phyloP scores from a whole-genome alignment of 2,888 invertebrate genomes.

The Tortrix viridana region DNA sequence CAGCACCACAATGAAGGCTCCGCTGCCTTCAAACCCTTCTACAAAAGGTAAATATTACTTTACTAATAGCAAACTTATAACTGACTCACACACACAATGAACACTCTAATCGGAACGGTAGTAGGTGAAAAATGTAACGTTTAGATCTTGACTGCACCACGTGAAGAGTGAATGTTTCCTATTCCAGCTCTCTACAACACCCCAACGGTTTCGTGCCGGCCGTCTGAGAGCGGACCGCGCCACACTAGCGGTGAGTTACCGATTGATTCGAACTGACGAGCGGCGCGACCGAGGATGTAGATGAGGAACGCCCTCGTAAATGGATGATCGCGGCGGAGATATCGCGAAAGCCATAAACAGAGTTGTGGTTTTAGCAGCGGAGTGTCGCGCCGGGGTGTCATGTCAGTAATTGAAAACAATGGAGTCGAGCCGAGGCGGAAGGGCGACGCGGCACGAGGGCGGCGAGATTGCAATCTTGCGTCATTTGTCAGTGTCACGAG shows the following conservation, averaged over 20 bases:
- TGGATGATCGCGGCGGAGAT: slow-evolving; percentile 74
- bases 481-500: slow-evolving; percentile 91
- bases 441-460: slow-evolving; percentile 74
- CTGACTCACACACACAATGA: slow-evolving; percentile 26
- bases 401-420: slow-evolving; percentile 84
- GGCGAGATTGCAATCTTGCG: slow-evolving; percentile 89
- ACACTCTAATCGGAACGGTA: slow-evolving; percentile 31
- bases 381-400: slow-evolving; percentile 75
- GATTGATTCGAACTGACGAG: slow-evolving; percentile 69
- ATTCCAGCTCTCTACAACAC: slow-evolving; percentile 87
- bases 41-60: slow-evolving; percentile 89
- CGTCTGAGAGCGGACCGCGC: slow-evolving; percentile 85
- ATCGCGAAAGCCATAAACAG: slow-evolving; percentile 72
- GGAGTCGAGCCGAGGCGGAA: slow-evolving; percentile 74
- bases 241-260: slow-evolving; percentile 69
- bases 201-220: slow-evolving; percentile 91
- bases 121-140: slow-evolving; percentile 43
- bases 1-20: slow-evolving; percentile 82
- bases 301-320: slow-evolving; percentile 66
- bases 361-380: slow-evolving; percentile 72
- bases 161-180: slow-evolving; percentile 73
- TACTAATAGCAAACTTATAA: slow-evolving; percentile 7
- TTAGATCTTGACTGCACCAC: slow-evolving; percentile 52
- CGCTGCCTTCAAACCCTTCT: slow-evolving; percentile 94
- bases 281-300: slow-evolving; percentile 58